These are phyloP conservation scores for Tethea ocularis DNA, from an alignment of 2,888 invertebrate genomes.

Conservation along the genomic window DNA sequence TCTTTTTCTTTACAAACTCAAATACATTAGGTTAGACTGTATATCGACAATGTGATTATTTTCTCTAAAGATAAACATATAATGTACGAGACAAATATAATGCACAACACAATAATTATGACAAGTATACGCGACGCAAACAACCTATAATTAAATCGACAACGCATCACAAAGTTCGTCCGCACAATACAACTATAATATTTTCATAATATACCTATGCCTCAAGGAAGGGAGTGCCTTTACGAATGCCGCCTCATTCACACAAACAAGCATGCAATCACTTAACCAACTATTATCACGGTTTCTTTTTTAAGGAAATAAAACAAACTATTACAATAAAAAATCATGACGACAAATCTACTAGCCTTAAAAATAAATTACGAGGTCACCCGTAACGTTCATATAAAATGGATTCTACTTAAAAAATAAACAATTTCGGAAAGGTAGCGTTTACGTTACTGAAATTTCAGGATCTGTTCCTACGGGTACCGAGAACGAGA, in stretches of 20 bases:
- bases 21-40: slow-evolving; percentile 14
- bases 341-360: slow-evolving; percentile 75
- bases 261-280: slow-evolving; percentile 65
- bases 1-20: not conserved
- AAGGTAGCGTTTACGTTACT: slow-evolving; percentile 49
- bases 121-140: slow-evolving; percentile 53
- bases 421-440: slow-evolving; percentile 61
- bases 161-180: slow-evolving; percentile 67
- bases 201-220: slow-evolving; percentile 55
- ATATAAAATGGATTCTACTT: slow-evolving; percentile 71
- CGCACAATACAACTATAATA: slow-evolving; percentile 58
- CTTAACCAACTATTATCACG: slow-evolving; percentile 83
- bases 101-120: slow-evolving; percentile 62
- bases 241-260: slow-evolving; percentile 72
- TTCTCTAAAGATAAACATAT: slow-evolving; percentile 17
- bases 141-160: slow-evolving; percentile 61
- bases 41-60: slow-evolving; percentile 45
- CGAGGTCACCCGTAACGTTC: slow-evolving; percentile 70
- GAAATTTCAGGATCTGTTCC: slow-evolving; percentile 41
- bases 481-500: slow-evolving; percentile 54
- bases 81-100: slow-evolving; percentile 31
- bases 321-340: slow-evolving; percentile 68
- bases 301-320: slow-evolving; percentile 74
- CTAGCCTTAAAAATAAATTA: slow-evolving; percentile 80
- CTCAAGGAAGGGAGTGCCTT: slow-evolving; percentile 78